These are phyloP conservation scores for Porites cylindrica DNA, from an alignment of 92 coral and sea anemone genomes.

Conservation along the genomic window DNA sequence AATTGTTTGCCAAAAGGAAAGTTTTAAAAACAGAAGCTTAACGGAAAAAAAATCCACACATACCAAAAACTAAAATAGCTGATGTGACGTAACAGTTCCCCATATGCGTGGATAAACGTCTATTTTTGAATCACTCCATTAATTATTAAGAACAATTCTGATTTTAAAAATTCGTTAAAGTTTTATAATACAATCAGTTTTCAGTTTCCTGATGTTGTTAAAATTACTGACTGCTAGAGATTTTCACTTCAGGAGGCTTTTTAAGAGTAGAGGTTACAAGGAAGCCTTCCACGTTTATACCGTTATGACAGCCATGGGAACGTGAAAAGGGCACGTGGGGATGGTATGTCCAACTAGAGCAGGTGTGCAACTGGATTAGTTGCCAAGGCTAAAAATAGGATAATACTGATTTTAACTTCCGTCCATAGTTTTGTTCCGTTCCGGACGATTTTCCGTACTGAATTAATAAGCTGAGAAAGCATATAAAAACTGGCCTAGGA, in stretches of 20 bases:
- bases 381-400: conserved; percentile 4
- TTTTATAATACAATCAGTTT: too few species aligned
- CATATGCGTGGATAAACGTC: neutral
- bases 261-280: too few species aligned
- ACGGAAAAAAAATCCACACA: neutral
- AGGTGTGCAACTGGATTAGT: conserved; percentile 6
- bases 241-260: too few species aligned
- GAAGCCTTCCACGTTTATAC: too few species aligned
- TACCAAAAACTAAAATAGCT: neutral
- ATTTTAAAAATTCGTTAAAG: neutral
- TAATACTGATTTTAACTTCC: neutral
- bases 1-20: neutral
- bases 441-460: neutral
- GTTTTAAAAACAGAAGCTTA: neutral
- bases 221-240: too few species aligned
- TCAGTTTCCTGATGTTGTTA: too few species aligned
- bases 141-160: too few species aligned
- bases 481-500: neutral
- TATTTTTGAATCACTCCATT: neutral
- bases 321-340: neutral
- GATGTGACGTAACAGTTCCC: neutral
- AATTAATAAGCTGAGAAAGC: conserved; percentile 4
- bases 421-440: conserved; percentile 4
- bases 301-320: neutral
- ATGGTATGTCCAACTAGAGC: neutral